Evolutionary conservation across 2,797 vertebrate species (phyloP), one percentile per base, ranked within the genome.

Genomic region (Pipistrellus kuhlii): DNA sequence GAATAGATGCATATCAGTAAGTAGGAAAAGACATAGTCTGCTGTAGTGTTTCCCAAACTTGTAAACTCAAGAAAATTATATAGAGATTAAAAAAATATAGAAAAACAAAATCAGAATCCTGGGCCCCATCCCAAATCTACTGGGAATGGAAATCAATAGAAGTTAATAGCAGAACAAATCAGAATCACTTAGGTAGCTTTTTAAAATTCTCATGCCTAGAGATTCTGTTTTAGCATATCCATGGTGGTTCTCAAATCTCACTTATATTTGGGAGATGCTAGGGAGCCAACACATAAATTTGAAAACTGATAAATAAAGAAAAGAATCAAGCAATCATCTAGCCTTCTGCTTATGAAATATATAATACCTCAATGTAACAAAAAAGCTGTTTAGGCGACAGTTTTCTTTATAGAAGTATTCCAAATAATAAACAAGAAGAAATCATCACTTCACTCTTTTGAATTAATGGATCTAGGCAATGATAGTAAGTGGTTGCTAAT

Each of bases 271-370:
- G 48, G 41, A 72, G 46, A 84, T 41, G 38, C 30, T 62, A 87
- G 12, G 41, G 66, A 95, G 66, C n/a, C 41, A 92, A 64, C 5
- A 73, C 46, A 48, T 66, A 62, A 57, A 82, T 94, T 57, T 95
- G 76, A 89, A 89, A 93, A 89, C 23, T 59, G 68, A 13, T 62
- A 48, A 84, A 80, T 59, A 59, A 85, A 75, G 57, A 38, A 27
- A n/a, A 85, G 41, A 82, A 91, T 76, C n/a, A 85, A 96, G 32
- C 13, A 81, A 64, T 76, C 55, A 76, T 57, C 20, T 21, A 76
- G 17, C 27, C 20, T 85, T 88, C 46, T 17, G 6, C 75, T 44
- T 30, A 75, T 21, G 30, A 91, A 88, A 81, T 81, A 81, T 30
- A n/a, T n/a, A n/a, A n/a, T n/a, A 77, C 8, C 30, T 73, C 71